Conservation (phyloP, 1,140 invertebrate genomes). For the Bombus waltoni region DNA sequence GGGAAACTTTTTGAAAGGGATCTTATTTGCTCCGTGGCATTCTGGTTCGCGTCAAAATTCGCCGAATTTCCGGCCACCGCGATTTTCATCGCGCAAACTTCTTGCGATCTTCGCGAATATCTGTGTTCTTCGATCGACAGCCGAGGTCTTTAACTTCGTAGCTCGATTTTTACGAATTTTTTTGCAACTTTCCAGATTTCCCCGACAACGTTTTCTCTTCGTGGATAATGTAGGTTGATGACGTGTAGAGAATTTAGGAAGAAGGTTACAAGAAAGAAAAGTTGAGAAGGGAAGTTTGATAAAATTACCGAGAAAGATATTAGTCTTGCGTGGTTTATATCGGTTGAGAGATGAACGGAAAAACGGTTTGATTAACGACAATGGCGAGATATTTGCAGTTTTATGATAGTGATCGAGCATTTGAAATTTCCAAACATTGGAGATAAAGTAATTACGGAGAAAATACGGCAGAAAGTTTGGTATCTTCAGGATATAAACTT, state of each 20-base stretch:
- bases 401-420: not conserved
- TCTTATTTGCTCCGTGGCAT: not conserved
- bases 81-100: not conserved
- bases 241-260: not conserved
- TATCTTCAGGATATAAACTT: not conserved
- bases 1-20: not conserved
- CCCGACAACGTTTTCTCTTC: not conserved
- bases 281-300: not conserved
- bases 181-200: not conserved
- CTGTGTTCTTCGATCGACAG: not conserved
- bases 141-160: not conserved
- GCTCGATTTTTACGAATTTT: not conserved
- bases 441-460: not conserved
- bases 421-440: not conserved
- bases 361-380: slow-evolving; percentile 6
- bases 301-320: not conserved
- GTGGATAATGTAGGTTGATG: not conserved
- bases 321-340: not conserved
- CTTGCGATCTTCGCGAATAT: not conserved
- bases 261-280: not conserved
- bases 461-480: not conserved
- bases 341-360: not conserved
- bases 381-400: not conserved
- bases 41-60: not conserved
- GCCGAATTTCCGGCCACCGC: not conserved